Conservation (phyloP, 2,888 invertebrate genomes). For the Palloptera scutellata region DNA sequence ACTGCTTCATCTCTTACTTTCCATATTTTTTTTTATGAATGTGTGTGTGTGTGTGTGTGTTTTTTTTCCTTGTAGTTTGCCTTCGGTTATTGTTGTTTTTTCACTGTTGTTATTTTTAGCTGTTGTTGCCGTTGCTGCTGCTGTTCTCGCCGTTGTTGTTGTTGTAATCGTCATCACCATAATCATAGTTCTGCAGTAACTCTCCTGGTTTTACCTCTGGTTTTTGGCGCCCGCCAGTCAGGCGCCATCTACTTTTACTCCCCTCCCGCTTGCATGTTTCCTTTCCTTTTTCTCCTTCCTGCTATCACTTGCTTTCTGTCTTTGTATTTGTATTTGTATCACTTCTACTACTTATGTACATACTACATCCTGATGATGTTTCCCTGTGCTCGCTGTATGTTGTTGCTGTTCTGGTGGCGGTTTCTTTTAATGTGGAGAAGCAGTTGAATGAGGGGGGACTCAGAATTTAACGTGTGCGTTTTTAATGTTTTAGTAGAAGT, state of each 20-base stretch:
- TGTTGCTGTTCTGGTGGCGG: slow-evolving; percentile 7
- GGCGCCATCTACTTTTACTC: slow-evolving; percentile 47
- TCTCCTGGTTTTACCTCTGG: slow-evolving; percentile 62
- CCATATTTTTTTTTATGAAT: slow-evolving; percentile 31
- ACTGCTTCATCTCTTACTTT: slow-evolving; percentile 15
- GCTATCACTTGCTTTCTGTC: slow-evolving; percentile 2
- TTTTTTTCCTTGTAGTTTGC: too few species aligned
- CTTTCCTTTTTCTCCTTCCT: background rate
- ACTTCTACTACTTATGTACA: background rate
- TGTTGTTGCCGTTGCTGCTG: slow-evolving; percentile 16
- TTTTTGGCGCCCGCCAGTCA: slow-evolving; percentile 60
- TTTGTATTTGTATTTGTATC: background rate
- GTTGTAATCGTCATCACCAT: slow-evolving; percentile 61
- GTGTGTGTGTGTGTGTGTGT: too few species aligned
- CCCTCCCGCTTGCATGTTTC: background rate
- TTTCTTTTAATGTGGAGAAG: too few species aligned
- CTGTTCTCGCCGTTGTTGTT: slow-evolving; percentile 33
- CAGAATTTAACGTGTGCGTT: slow-evolving; percentile 9
- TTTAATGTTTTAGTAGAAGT: background rate
- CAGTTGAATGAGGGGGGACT: background rate
- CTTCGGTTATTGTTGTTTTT: slow-evolving; percentile 21
- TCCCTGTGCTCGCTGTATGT: background rate
- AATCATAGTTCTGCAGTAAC: slow-evolving; percentile 60
- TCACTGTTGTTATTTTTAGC: slow-evolving; percentile 7
- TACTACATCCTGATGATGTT: background rate